Conservation (phyloP, 2,113 vertebrate species). For the Willisornis vidua region DNA sequence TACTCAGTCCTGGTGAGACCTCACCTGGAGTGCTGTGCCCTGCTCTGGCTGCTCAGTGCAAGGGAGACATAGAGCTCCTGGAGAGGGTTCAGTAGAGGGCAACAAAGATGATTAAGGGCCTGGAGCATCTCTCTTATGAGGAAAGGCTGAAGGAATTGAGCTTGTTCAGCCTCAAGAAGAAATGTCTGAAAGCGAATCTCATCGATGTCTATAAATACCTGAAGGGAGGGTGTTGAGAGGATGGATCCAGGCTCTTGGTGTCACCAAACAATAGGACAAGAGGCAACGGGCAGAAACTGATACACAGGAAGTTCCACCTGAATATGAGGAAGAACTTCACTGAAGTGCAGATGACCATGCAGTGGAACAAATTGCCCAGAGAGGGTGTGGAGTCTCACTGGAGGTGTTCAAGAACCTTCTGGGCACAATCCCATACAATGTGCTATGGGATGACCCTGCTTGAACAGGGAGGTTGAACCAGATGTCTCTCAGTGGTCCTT, state of each 20-base stretch:
- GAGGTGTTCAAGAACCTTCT: neutral
- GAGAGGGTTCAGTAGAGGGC: neutral
- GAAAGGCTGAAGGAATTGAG: neutral
- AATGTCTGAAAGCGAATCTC: neutral
- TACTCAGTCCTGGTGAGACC: neutral
- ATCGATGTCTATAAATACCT: accelerated
- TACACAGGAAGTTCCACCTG: neutral
- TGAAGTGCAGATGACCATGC: neutral
- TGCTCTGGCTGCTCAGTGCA: neutral
- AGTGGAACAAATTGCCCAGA: neutral
- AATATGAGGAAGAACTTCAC: neutral
- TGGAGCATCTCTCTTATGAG: neutral
- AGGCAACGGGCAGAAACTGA: neutral
- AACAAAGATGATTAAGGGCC: neutral
- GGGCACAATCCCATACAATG: neutral
- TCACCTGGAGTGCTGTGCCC: neutral
- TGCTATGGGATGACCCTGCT: neutral
- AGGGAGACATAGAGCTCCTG: neutral
- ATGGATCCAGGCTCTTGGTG: neutral
- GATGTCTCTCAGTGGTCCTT: neutral
- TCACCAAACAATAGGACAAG: neutral
- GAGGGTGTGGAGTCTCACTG: neutral
- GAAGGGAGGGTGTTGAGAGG: neutral
- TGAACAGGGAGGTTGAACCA: neutral
- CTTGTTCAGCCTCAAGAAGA: neutral